These are phyloP conservation scores for Anthonomus grandis DNA, from an alignment of 1,140 invertebrate genomes.

Conservation along the genomic window DNA sequence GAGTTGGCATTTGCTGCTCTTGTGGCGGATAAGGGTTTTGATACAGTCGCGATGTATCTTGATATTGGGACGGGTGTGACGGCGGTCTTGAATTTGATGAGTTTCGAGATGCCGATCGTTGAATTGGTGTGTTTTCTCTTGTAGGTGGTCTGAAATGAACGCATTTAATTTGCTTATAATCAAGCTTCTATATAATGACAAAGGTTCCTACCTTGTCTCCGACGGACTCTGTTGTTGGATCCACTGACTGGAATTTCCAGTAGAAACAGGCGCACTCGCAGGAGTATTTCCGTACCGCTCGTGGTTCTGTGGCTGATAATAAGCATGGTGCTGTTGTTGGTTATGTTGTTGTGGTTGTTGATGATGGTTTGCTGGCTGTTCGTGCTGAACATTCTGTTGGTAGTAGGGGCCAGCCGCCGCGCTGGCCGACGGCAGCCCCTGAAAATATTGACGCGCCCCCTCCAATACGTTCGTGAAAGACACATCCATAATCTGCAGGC, in stretches of 20 bases:
- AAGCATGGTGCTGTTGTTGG: slow-evolving; percentile 9
- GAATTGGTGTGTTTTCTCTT: slow-evolving; percentile 30
- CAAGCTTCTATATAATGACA: not conserved
- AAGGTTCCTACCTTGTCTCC: not conserved
- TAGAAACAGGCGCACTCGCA: not conserved
- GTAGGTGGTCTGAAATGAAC: slow-evolving; percentile 19
- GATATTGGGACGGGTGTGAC: slow-evolving; percentile 35
- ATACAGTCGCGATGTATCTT: slow-evolving; percentile 21
- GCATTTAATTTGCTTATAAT: not conserved
- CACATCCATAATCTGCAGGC: slow-evolving; percentile 66
- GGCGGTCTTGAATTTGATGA: slow-evolving; percentile 37
- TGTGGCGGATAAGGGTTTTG: slow-evolving; percentile 19
- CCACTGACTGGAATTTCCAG: slow-evolving; percentile 5
- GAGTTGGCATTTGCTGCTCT: slow-evolving; percentile 22
- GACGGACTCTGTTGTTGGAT: slow-evolving; percentile 10
- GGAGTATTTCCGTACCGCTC: slow-evolving; percentile 1
- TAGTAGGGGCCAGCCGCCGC: slow-evolving; percentile 47
- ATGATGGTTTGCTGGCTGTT: slow-evolving; percentile 8
- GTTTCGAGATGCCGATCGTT: slow-evolving; percentile 36
- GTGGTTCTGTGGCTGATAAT: slow-evolving; percentile 9
- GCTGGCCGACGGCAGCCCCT: slow-evolving; percentile 64
- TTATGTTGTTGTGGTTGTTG: slow-evolving; percentile 18
- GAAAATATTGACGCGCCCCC: slow-evolving; percentile 74
- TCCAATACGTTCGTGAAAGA: slow-evolving; percentile 75
- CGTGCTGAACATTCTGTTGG: slow-evolving; percentile 14